Evolutionary conservation across 2,113 vertebrate species (phyloP), one percentile per base, ranked within the genome.

Genomic region (Elachura formosa): DNA sequence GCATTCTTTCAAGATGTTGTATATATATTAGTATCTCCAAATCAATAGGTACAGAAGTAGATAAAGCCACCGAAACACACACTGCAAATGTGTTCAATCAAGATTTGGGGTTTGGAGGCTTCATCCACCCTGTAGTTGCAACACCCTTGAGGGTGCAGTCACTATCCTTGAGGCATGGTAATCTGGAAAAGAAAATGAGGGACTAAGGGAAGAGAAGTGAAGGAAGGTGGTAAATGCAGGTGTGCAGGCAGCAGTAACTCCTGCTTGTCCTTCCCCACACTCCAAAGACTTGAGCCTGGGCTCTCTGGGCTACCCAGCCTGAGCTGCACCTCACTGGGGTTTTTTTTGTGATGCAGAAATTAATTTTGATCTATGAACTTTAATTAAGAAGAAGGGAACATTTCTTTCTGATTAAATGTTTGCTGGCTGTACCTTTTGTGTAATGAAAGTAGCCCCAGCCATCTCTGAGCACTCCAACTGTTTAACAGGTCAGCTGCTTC

Each of bases 381-480:
- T 89, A 95, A 97, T 97, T 95, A 97, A 74, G 63, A 66, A 91
- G 91, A 91, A 91, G 46, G 59, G 93, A 80, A 63, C 75, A 18
- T 90, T 91, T 96, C 66, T 95, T 89, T 96, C 56, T 95, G 93
- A 95, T 96, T 85, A 88, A 94, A 97, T 91, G 87, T 94, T 96
- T 94, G 96, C 84, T 93, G 93, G 90, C 90, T 90, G 63, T 94
- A 67, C 94, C 87, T 95, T 95, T 94, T 81, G 67, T 93, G 45
- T 89, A 95, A 95, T 95, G 90, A 90, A 80, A 93, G 68, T 48
- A 91, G 48, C 89, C 72, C 63, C n/a, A 67, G 89, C 71, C 77
- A 59, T 71, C 56, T 54, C 77, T 1, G 14, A 91, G 89, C 78
- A 63, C 87, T 96, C n/a, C 9, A 78, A 91, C 90, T 93, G 90